These are phyloP conservation scores for Chelon auratus DNA, from an alignment of 2,797 vertebrate species.

Conservation along the genomic window DNA sequence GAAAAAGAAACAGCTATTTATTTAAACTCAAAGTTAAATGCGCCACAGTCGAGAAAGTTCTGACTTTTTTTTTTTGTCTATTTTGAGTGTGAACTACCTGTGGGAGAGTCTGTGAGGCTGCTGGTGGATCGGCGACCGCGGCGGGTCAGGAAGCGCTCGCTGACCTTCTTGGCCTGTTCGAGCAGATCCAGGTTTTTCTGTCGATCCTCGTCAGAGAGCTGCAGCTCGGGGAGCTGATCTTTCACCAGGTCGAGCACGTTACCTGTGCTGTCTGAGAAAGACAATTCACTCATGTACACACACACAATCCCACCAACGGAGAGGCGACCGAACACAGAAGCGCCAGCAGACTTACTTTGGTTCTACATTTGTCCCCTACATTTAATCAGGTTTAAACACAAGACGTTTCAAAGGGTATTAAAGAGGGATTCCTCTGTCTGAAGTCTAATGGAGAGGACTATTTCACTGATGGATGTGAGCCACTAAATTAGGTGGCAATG, in stretches of 20 bases:
- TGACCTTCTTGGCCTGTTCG: constrained; percentile 96
- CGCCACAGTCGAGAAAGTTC: not conserved
- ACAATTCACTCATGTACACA: not conserved
- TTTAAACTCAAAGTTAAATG: not conserved
- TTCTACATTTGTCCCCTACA: not conserved
- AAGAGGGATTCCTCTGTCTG: constrained; percentile 8
- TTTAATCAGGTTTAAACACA: not conserved
- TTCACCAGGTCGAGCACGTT: constrained; percentile 94
- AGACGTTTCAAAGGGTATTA: not conserved
- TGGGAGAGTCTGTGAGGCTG: constrained; percentile 89
- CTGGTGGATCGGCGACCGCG: constrained; percentile 92
- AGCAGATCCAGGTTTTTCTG: constrained; percentile 96
- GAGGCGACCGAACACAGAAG: no score
- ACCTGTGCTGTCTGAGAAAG: constrained; percentile 87
- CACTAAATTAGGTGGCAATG: constrained; percentile 47
- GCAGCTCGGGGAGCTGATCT: constrained; percentile 91
- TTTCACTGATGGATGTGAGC: constrained; percentile 27
- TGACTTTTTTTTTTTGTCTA: not conserved
- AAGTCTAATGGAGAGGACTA: constrained; percentile 18
- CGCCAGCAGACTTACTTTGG: not conserved
- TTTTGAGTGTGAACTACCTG: constrained; percentile 76
- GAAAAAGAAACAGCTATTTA: not conserved
- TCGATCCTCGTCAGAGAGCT: constrained; percentile 94
- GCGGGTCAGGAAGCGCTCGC: constrained; percentile 92
- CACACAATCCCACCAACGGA: constrained; percentile 3